These are phyloP conservation scores for Babyrousa celebensis DNA, from an alignment of 2,797 vertebrate genomes.

Conservation along the genomic window DNA sequence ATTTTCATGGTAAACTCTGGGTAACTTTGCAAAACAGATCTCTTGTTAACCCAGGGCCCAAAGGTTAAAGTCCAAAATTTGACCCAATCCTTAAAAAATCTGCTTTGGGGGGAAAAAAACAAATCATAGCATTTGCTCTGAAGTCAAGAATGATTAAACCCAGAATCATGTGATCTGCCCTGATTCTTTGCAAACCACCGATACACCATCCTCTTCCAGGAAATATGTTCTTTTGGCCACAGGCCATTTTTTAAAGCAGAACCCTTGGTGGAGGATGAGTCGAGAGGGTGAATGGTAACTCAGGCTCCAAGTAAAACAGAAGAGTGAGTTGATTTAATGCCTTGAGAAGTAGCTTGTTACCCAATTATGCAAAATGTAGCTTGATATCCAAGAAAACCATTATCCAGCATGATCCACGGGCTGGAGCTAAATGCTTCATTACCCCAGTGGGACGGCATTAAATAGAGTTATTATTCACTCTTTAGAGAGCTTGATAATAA, in stretches of 20 bases:
- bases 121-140: neutral
- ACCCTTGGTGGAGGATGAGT: neutral
- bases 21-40: neutral
- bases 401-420: neutral
- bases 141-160: conserved; percentile 24
- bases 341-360: conserved; percentile 63
- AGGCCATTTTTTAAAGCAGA: conserved; percentile 67
- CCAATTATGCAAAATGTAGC: conserved; percentile 68
- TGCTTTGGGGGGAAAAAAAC: neutral
- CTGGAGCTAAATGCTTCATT: conserved; percentile 33
- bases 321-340: conserved; percentile 55
- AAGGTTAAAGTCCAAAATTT: neutral
- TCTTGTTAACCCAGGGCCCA: neutral
- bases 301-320: conserved; percentile 52
- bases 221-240: conserved; percentile 51
- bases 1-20: neutral
- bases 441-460: neutral
- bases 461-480: conserved; percentile 3
- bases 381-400: conserved; percentile 57
- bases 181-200: conserved; percentile 5
- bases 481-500: conserved; percentile 41
- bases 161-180: neutral
- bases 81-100: conserved; percentile 6
- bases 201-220: conserved; percentile 6
- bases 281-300: conserved; percentile 25